Conservation (phyloP, 2,113 vertebrate species). For the Macrotus californicus region DNA sequence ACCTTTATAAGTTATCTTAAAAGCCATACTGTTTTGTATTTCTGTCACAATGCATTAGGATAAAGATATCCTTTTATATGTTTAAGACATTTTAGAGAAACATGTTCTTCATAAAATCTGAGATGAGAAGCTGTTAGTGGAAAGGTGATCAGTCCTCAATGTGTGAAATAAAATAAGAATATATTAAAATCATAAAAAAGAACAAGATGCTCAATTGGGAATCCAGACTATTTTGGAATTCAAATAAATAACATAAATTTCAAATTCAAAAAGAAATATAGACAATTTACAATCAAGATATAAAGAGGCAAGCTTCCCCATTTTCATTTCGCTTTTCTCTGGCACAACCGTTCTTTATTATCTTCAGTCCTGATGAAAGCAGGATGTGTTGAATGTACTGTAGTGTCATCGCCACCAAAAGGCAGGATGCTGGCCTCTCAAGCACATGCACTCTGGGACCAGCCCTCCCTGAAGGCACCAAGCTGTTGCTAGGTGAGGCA, state of each 20-base stretch:
- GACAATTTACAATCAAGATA: not conserved
- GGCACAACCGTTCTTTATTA: not conserved
- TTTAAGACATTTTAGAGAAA: not conserved
- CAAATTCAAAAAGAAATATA: not conserved
- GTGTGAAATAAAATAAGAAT: not conserved
- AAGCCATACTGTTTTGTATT: not conserved
- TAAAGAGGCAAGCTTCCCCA: not conserved
- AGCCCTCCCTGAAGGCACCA: conserved; percentile 17
- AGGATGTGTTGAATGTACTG: not conserved
- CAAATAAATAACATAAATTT: not conserved
- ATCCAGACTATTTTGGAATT: not conserved
- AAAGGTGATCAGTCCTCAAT: not conserved
- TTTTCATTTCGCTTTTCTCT: not conserved
- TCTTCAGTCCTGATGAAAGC: not conserved
- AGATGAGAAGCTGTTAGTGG: not conserved
- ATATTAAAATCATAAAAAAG: not conserved
- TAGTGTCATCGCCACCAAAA: not conserved
- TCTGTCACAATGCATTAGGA: not conserved
- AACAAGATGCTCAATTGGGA: not conserved
- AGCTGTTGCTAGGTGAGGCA: conserved; percentile 55
- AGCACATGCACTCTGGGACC: conserved; percentile 41
- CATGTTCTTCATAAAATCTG: not conserved
- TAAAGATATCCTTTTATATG: not conserved
- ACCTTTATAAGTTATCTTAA: not conserved
- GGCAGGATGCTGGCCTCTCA: conserved; percentile 9